phyloP scores from a whole-genome alignment of 2,888 invertebrate genomes.

The Gerris lacustris region DNA sequence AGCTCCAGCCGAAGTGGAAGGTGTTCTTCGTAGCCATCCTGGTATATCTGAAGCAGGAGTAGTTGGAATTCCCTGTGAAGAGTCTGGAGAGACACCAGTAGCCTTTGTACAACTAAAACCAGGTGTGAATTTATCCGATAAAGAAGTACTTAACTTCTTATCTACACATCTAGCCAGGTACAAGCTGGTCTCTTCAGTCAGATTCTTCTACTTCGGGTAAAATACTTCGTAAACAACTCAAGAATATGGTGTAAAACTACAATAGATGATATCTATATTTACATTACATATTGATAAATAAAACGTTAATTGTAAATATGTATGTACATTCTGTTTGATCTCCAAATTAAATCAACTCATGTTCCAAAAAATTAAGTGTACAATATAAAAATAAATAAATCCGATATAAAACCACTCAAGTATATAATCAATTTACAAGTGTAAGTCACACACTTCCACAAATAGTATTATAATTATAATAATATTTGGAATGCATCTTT shows the following conservation, averaged over 20 bases:
- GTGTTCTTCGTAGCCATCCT: constrained; percentile 57
- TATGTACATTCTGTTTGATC: no score
- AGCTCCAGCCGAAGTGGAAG: constrained; percentile 74
- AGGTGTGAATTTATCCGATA: constrained; percentile 25
- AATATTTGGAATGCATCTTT: no score
- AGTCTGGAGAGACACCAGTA: constrained; percentile 58
- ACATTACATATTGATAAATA: no score
- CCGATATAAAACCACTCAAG: no score
- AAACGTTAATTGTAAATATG: no score
- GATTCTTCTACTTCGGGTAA: constrained; percentile 64
- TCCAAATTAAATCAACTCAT: no score
- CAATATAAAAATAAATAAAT: no score
- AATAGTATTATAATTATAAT: no score
- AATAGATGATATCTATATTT: no score
- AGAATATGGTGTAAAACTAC: constrained; percentile 26
- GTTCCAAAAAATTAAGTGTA: no score
- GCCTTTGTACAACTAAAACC: constrained; percentile 57
- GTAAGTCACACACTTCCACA: no score
- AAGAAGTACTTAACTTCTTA: constrained; percentile 40
- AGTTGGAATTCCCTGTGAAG: constrained; percentile 45
- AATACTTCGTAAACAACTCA: constrained; percentile 57
- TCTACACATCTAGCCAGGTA: constrained; percentile 50
- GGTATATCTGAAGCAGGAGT: constrained; percentile 70
- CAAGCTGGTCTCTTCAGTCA: constrained; percentile 61
- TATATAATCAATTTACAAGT: no score